phyloP scores from a whole-genome alignment of 2,797 vertebrate species.

The Phyllotis vaccarum region DNA sequence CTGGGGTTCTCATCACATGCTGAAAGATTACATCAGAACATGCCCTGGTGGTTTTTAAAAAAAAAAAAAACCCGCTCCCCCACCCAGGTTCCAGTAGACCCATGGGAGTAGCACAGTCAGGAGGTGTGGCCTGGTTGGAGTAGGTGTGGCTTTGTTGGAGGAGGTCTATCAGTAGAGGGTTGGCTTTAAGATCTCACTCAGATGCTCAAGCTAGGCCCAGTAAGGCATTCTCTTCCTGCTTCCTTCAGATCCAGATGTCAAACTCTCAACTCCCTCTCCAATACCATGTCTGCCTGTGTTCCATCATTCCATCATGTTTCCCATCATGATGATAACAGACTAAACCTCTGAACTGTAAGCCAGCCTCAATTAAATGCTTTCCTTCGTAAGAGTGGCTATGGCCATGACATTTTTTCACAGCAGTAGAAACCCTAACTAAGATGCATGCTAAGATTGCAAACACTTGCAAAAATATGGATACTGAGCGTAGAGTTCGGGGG shows the following conservation, averaged over 20 bases:
- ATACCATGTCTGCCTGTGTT: neutral
- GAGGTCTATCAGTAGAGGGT: neutral
- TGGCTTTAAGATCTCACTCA: neutral
- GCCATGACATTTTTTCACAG: neutral
- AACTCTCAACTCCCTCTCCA: neutral
- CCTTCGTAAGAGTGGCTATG: neutral
- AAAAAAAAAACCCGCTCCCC: neutral
- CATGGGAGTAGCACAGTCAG: neutral
- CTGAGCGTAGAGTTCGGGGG: neutral
- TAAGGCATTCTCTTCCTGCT: neutral
- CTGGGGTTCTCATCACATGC: neutral
- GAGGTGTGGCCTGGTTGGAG: neutral
- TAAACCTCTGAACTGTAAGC: neutral
- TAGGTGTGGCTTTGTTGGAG: neutral
- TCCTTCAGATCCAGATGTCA: neutral
- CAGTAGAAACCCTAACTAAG: neutral
- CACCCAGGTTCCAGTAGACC: neutral
- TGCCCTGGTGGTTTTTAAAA: neutral
- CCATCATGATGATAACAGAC: neutral
- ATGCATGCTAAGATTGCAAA: neutral
- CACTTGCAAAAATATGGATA: neutral
- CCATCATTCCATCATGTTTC: neutral
- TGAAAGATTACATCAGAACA: neutral
- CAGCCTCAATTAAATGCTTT: neutral
- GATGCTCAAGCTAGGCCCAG: neutral